Conservation (phyloP, 1,140 invertebrate species). For the Cardiocondyla obscurior region DNA sequence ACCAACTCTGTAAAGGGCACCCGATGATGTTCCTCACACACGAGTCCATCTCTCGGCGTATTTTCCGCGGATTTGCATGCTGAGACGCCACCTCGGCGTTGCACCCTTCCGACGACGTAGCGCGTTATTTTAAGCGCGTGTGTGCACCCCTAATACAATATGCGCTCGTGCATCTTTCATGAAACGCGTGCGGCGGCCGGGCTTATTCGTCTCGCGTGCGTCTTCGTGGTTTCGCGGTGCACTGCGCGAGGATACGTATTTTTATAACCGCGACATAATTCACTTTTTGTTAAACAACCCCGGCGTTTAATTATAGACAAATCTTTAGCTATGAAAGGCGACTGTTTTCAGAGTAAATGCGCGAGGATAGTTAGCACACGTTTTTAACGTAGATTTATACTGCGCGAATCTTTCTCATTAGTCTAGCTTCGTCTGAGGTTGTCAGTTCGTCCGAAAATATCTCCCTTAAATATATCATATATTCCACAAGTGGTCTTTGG, state of each 20-base stretch:
- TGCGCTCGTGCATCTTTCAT: conserved; percentile 46
- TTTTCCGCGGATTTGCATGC: conserved; percentile 29
- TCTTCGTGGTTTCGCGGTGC: background rate
- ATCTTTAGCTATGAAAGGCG: background rate
- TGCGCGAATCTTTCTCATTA: background rate
- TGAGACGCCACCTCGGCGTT: background rate
- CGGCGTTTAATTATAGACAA: no score
- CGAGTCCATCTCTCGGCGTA: background rate
- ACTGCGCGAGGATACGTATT: background rate
- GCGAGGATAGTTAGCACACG: background rate
- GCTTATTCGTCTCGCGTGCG: background rate
- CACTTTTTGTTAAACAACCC: background rate
- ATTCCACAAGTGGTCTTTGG: background rate
- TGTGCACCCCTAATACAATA: conserved; percentile 33
- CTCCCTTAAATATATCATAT: background rate
- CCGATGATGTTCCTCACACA: background rate
- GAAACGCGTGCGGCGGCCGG: conserved; percentile 8
- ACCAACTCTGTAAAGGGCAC: background rate
- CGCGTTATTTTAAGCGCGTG: conserved; percentile 38
- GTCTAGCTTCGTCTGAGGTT: background rate
- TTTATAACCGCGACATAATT: background rate
- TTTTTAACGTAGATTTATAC: background rate
- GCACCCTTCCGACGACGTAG: background rate
- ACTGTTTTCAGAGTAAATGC: background rate
- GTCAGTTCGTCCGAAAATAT: background rate